Evolutionary conservation across 2,888 invertebrate species (phyloP).

Genomic region (Nesidiocoris tenuis): DNA sequence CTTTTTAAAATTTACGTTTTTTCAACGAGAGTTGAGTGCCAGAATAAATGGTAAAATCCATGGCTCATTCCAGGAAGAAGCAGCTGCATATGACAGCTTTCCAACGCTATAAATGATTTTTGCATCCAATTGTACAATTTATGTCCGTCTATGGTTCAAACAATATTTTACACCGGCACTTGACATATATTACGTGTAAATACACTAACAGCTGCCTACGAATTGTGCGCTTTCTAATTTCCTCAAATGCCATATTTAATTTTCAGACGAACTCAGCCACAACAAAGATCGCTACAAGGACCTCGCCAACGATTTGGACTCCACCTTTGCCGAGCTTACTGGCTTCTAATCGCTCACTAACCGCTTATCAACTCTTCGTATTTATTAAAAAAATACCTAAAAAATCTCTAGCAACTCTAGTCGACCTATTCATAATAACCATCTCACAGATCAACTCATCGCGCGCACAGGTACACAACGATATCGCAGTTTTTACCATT

Average conservation of each 20-base stretch:
- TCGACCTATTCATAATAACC: constrained; percentile 27
- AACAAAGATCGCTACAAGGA: constrained; percentile 41
- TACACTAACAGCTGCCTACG: too few relatives aligned
- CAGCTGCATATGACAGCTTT: too few relatives aligned
- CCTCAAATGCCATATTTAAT: constrained; percentile 7
- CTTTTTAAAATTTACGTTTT: too few relatives aligned
- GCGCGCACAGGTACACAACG: constrained; percentile 21
- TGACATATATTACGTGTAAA: too few relatives aligned
- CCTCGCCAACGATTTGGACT: constrained; percentile 35
- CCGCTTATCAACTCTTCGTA: constrained; percentile 24
- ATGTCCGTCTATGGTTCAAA: too few relatives aligned
- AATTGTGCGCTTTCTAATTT: background rate
- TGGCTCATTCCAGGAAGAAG: too few relatives aligned
- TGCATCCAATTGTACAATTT: too few relatives aligned
- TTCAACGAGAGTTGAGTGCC: too few relatives aligned
- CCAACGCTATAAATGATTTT: too few relatives aligned
- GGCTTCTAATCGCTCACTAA: constrained; percentile 40
- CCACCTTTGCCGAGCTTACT: constrained; percentile 40
- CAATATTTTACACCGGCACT: too few relatives aligned
- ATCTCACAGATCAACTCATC: constrained; percentile 18
- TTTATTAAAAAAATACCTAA: background rate
- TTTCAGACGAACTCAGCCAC: constrained; percentile 38
- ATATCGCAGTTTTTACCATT: background rate
- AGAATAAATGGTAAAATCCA: too few relatives aligned
- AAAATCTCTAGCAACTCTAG: constrained; percentile 5